Evolutionary conservation across 2,888 invertebrate species (phyloP).

Genomic region (Drosophila sordidula): DNA sequence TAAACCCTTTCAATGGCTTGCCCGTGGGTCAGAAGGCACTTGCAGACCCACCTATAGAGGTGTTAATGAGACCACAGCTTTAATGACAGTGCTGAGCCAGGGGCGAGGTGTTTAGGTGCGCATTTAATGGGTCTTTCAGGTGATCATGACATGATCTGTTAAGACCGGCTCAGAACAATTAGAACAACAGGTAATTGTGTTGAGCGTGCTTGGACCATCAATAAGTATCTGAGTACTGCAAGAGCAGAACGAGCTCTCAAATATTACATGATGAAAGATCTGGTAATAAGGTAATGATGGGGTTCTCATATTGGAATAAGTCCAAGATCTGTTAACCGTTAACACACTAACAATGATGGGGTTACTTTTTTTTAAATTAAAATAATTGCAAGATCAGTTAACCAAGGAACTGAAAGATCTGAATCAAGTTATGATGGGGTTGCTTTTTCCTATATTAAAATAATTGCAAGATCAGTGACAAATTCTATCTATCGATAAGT

Average conservation of each 20-base stretch:
- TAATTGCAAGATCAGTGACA: no score
- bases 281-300: no score
- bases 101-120: conserved; percentile 8
- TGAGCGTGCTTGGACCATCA: conserved; percentile 5
- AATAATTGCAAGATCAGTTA: neutral
- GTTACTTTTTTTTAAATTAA: no score
- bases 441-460: no score
- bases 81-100: conserved; percentile 21
- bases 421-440: no score
- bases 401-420: no score
- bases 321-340: neutral
- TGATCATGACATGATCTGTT: conserved; percentile 21
- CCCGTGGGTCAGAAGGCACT: neutral
- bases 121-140: conserved; percentile 5
- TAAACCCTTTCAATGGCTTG: conserved; percentile 15
- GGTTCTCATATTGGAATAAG: neutral
- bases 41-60: conserved; percentile 31
- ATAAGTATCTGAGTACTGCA: neutral
- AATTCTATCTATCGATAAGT: no score
- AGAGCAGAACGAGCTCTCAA: neutral
- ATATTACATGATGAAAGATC: neutral
- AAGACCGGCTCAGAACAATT: neutral
- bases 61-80: conserved; percentile 54
- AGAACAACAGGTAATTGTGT: conserved; percentile 1
- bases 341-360: neutral